Evolutionary conservation across 2,113 vertebrate species (phyloP), one percentile per base, ranked within the genome.

Genomic region (Regulus satrapa): DNA sequence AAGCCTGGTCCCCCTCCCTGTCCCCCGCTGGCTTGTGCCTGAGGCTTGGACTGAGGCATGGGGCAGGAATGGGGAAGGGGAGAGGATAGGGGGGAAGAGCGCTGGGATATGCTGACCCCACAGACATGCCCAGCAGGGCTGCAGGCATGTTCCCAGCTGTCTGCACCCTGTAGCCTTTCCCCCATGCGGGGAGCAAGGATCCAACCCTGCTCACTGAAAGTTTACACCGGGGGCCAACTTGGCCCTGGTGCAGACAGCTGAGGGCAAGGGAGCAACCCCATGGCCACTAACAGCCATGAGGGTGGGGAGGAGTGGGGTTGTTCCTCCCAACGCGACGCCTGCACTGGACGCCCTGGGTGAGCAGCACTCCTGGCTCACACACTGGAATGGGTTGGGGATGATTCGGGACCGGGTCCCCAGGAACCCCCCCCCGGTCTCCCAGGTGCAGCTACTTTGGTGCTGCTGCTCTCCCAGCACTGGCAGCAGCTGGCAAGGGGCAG

Each of bases 1-100:
- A 48, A 93, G 80, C 94, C 82, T 76, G 67, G 74, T 74, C 81
- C 62, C 79, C 25, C 46, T 67, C 78, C 79, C 67, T 34, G 51
- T 59, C 62, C 85, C 74, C 58, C 2, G 0, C 73, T 76, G 54
- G 69, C 68, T 81, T 45, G 56, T 79, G 75, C 56, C 71, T 77
- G 85, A 75, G 84, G 73, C 61, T 49, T 56, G 83, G 67, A 36
- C 69, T 56, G 46, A 76, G 31, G 78, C 85, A 67, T 46, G 71
- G 85, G 81, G 81, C 54, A 64, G 52, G 43, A 28, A 77, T 24
- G 28, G 28, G 40, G 73, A 76, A 56, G 51, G 59, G 26, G 28
- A 41, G 31, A 46, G 21, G 56, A 62, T 40, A 34, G 12, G 63
- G 67, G 40, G 29, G 78, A 66, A 55, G 41, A 43, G 56, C 2